Conservation (phyloP, 1,140 invertebrate species). For the Argopecten irradians region DNA sequence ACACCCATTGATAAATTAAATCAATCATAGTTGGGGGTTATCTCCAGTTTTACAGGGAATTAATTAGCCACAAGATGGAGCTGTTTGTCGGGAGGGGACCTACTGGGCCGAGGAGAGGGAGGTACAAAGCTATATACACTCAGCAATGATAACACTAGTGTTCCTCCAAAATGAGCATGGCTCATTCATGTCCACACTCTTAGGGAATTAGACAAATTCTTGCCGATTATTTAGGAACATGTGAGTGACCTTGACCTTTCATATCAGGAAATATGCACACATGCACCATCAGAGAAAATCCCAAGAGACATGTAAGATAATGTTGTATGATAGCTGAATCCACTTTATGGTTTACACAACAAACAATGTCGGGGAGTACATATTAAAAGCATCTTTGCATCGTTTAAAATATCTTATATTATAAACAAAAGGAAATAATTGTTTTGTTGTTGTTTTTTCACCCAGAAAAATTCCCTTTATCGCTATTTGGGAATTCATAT, state of each 20-base stretch:
- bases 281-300: too few relatives aligned
- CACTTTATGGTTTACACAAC: too few relatives aligned
- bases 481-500: too few relatives aligned
- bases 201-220: neutral
- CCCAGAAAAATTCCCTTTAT: too few relatives aligned
- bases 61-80: slow-evolving; percentile 15
- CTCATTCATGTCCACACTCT: slow-evolving; percentile 7
- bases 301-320: too few relatives aligned
- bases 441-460: too few relatives aligned
- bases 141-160: neutral
- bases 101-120: too few relatives aligned
- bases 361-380: too few relatives aligned
- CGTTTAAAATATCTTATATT: too few relatives aligned
- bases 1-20: slow-evolving; percentile 23
- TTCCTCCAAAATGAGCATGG: neutral
- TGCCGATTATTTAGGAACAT: neutral
- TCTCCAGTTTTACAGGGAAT: slow-evolving; percentile 21
- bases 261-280: neutral
- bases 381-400: too few relatives aligned
- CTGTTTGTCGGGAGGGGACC: neutral
- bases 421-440: too few relatives aligned
- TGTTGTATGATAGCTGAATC: too few relatives aligned
- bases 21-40: slow-evolving; percentile 2
- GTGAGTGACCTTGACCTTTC: neutral
- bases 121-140: neutral